phyloP scores from a whole-genome alignment of 1,140 invertebrate species.

The Laupala kohalensis region DNA sequence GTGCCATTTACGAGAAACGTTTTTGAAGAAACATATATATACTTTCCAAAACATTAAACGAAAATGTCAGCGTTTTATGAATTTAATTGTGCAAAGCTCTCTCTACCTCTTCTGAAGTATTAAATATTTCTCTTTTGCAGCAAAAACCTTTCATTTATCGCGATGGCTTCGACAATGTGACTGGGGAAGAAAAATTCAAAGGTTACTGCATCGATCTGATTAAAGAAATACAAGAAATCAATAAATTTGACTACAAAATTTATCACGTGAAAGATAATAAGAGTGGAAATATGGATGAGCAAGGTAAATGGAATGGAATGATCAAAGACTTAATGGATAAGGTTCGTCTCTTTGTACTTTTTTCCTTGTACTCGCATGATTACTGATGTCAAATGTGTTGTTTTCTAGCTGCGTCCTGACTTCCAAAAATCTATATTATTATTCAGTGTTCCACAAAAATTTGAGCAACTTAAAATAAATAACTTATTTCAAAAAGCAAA shows the following conservation, averaged over 20 bases:
- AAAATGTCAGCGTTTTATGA: background rate
- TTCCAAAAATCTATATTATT: no score
- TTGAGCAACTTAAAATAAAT: no score
- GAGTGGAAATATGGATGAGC: conserved; percentile 75
- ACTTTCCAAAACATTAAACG: background rate
- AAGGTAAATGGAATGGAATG: conserved; percentile 83
- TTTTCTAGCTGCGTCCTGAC: no score
- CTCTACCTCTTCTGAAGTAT: background rate
- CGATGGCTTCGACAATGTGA: conserved; percentile 38
- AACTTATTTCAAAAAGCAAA: no score
- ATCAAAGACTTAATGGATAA: conserved; percentile 83
- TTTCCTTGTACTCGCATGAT: no score
- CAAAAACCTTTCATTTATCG: conserved; percentile 79
- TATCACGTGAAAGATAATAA: conserved; percentile 58
- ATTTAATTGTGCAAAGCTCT: background rate
- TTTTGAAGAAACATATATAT: background rate
- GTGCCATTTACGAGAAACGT: no score
- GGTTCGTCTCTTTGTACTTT: no score
- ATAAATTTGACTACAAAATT: conserved; percentile 84
- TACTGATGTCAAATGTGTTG: no score
- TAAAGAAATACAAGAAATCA: conserved; percentile 62
- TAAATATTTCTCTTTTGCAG: conserved; percentile 30
- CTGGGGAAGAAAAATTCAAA: conserved; percentile 45
- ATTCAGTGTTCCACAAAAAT: no score
- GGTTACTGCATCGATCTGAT: conserved; percentile 92